Conservation (phyloP, 2,113 vertebrate genomes). For the Strix aluco region DNA sequence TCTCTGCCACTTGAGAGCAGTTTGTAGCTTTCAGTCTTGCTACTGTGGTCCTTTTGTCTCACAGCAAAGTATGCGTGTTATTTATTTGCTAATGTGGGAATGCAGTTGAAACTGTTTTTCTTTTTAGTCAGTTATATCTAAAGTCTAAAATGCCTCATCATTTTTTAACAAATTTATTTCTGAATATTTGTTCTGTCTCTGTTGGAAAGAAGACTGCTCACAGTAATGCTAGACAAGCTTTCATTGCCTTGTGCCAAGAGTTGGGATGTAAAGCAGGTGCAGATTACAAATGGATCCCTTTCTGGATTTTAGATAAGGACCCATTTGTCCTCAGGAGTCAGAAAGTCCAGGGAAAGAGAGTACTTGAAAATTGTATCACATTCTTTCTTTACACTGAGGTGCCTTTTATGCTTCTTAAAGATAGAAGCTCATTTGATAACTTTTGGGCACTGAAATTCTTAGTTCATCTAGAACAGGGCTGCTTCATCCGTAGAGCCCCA, state of each 20-base stretch:
- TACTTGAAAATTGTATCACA: slow-evolving; percentile 2
- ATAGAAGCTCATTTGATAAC: slow-evolving; percentile 16
- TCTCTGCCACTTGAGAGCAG: slow-evolving; percentile 12
- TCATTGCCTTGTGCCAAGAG: slow-evolving; percentile 36
- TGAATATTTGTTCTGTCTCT: slow-evolving; percentile 6
- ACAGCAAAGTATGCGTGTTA: background rate
- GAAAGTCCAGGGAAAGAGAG: slow-evolving; percentile 23
- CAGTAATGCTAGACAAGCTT: background rate
- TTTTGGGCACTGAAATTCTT: background rate
- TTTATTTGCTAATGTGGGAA: background rate
- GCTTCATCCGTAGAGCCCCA: background rate
- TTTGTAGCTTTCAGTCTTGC: background rate
- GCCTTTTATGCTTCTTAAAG: slow-evolving; percentile 44
- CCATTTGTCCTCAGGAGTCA: slow-evolving; percentile 34
- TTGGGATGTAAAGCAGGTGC: slow-evolving; percentile 47
- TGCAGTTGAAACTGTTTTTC: background rate
- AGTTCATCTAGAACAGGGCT: background rate
- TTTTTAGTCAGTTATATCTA: background rate
- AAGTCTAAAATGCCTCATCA: background rate
- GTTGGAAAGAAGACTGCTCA: background rate
- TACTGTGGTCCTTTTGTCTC: background rate
- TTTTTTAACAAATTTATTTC: background rate
- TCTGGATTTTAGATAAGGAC: slow-evolving; percentile 33
- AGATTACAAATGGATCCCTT: slow-evolving; percentile 24
- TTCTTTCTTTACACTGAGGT: slow-evolving; percentile 55